Evolutionary conservation across 53 echinoderm and acorn worm genomes (phyloP).

Genomic region (Echinometra lucunter): DNA sequence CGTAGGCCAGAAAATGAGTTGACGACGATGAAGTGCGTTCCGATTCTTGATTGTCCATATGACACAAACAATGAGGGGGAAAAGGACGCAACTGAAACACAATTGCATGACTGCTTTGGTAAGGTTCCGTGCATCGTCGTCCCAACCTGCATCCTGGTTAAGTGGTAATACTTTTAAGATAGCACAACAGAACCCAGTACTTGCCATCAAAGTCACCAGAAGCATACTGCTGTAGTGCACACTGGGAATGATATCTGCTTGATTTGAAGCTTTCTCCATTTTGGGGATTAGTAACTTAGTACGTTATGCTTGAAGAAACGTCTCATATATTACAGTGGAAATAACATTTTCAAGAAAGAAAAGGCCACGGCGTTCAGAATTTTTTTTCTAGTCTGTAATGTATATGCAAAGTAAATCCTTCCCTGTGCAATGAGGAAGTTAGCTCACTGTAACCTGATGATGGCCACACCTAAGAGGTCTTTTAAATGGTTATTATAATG

Average conservation of each 20-base stretch:
- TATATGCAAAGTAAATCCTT: not conserved
- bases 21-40: not conserved
- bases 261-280: slow-evolving; percentile 15
- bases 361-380: not conserved
- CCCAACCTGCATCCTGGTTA: not conserved
- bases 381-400: not conserved
- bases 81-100: not conserved
- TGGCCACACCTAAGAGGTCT: not conserved
- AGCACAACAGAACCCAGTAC: not conserved
- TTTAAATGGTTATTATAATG: too few relatives aligned
- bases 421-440: not conserved
- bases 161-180: slow-evolving; percentile 26
- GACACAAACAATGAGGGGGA: not conserved
- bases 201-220: not conserved
- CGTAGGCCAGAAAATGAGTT: slow-evolving; percentile 12
- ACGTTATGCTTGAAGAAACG: too few relatives aligned
- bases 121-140: not conserved
- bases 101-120: slow-evolving; percentile 15
- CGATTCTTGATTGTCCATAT: slow-evolving; percentile 1
- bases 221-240: slow-evolving; percentile 5
- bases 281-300: not conserved
- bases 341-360: not conserved
- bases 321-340: not conserved
- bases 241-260: not conserved
- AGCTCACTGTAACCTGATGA: not conserved